Evolutionary conservation across 2,888 invertebrate genomes (phyloP), one percentile per base, ranked within the genome.

Genomic region (Phaedon cochleariae): DNA sequence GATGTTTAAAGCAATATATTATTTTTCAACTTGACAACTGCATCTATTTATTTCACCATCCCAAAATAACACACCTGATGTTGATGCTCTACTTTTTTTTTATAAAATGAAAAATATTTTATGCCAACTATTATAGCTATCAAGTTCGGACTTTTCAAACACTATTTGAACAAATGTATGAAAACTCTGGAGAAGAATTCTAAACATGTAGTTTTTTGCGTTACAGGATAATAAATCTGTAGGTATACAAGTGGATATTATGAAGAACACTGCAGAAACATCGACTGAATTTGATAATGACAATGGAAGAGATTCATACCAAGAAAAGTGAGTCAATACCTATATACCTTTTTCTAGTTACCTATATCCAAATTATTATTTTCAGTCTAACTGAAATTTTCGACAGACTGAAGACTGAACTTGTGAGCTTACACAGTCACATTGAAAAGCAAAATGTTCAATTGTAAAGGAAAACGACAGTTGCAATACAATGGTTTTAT

Each of bases 361-460:
- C 31, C 31, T 10, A 1, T 31, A 1, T 58, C n/a, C n/a, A n/a
- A n/a, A 6, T 34, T 31, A 65, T 52, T 37, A 54, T 66, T 78
- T 79, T 69, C 65, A 83, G 83, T 69, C 76, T 83, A 37, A 72
- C 81, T 15, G 78, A 78, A 15, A 81, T 83, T 51, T 83, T 82
- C 64, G 81, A 81, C 29, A 80, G 81, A 71, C 75, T 83, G 29
- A 83, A 81, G 74, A 76, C 72, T 34, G 82, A 83, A 74, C 71
- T 83, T 9, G 75, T 80, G 4, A 77, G 80, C 45, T 75, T 83
- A 20, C 83, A 83, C 70, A 75, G 72, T n/a, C 81, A 82, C 61
- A 77, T 83, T 20, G 78, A 80, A 69, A 75, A 73, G 62, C 79
- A 79, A 68, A 71, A 70, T 53, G 66, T 77, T 29, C 65, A 62